Conservation (phyloP, 1,140 invertebrate genomes). For the Drosophila setifemur region DNA sequence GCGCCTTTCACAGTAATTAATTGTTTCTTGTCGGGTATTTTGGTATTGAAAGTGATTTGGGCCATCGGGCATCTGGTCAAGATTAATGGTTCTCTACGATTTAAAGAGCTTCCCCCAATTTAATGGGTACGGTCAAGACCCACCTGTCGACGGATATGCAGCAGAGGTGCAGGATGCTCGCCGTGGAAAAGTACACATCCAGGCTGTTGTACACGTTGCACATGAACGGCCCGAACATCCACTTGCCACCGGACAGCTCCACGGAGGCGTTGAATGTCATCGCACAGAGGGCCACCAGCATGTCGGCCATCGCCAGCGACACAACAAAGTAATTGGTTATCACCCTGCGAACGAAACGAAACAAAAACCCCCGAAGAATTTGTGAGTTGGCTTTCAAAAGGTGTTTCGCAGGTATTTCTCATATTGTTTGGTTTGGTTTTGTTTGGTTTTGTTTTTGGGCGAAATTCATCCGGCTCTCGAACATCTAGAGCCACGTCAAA, state of each 20-base stretch:
- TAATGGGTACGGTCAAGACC: slow-evolving; percentile 46
- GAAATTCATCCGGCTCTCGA: too few relatives aligned
- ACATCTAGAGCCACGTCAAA: too few relatives aligned
- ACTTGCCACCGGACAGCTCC: slow-evolving; percentile 88
- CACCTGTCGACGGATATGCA: slow-evolving; percentile 95
- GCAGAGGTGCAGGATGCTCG: slow-evolving; percentile 96
- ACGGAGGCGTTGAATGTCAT: slow-evolving; percentile 98
- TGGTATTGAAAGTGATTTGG: slow-evolving; percentile 60
- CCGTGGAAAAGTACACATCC: slow-evolving; percentile 97
- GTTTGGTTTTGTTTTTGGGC: too few relatives aligned
- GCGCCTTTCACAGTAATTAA: slow-evolving; percentile 74
- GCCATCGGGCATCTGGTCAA: slow-evolving; percentile 42
- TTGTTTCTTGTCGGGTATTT: slow-evolving; percentile 56
- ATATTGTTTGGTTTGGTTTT: too few relatives aligned
- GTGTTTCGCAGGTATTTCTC: too few relatives aligned
- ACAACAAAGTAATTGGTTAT: slow-evolving; percentile 98
- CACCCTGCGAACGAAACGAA: slow-evolving; percentile 84
- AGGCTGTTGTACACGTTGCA: slow-evolving; percentile 97
- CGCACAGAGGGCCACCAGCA: slow-evolving; percentile 94
- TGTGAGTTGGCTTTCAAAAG: too few relatives aligned
- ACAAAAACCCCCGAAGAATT: slow-evolving; percentile 14
- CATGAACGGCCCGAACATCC: slow-evolving; percentile 94
- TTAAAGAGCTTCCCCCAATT: slow-evolving; percentile 14
- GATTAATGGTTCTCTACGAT: slow-evolving; percentile 51
- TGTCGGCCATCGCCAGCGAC: slow-evolving; percentile 94